Evolutionary conservation across 2,888 invertebrate species (phyloP), one percentile per base, ranked within the genome.

Genomic region (Amphimallon solstitiale): DNA sequence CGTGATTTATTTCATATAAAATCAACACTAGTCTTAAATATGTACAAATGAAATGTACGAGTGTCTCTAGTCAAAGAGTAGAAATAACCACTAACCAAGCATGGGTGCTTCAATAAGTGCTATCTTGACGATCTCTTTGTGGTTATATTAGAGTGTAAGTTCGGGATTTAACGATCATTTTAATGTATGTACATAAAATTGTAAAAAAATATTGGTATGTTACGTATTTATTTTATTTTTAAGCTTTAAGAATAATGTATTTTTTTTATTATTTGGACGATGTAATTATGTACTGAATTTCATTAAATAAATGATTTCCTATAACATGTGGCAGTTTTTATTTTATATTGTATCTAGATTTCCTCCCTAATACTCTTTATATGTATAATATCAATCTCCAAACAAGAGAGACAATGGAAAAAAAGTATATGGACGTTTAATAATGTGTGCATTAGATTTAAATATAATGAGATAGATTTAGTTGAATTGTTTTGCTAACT

Each of bases 51-150:
- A 29, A 56, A 43, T 56, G n/a, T 29, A 5, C 75, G 75, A 75
- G 75, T 75, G 73, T 70, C 66, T 75, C 75, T 75, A 75, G 75
- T 75, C 75, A 75, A 71, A 71, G 19, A 59, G 73, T 74, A 74
- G 73, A 29, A 29, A 72, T 73, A 72, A 69, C 72, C 74, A 73
- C 71, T 69, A 73, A 67, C 67, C 29, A 56, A 15, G 15, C 56
- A 56, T 56, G 56, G 56, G 43, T 43, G 43, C 56, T 56, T 56
- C 23, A 43, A 56, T 15, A 14, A 68, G 62, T 54, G 21, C 34
- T 54, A 54, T 63, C 62, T 54, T 66, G 45, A 62, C 46, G 66
- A 66, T 14, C 40, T 40, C 40, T 40, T 40, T 14, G 14, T 45
- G 19, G 45, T 45, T 17, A 45, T 9, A 10, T 45, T 7, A 9